These are phyloP conservation scores for Phaetusa simplex DNA, from an alignment of 2,113 vertebrate genomes.

Conservation along the genomic window DNA sequence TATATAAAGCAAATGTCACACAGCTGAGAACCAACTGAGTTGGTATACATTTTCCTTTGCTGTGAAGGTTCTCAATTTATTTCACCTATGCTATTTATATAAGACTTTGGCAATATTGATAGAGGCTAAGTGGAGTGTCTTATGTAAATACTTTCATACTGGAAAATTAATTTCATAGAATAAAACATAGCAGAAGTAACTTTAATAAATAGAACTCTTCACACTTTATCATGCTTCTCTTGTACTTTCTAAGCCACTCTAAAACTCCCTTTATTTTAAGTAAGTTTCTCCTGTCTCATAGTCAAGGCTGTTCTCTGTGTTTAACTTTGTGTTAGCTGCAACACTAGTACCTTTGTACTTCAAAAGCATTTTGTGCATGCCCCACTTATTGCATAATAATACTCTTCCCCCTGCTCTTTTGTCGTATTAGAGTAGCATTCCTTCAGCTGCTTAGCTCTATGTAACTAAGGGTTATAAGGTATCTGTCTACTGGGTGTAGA, in stretches of 20 bases:
- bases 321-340: not conserved
- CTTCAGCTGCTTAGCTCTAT: not conserved
- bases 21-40: conserved; percentile 13
- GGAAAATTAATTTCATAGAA: conserved; percentile 61
- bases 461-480: not conserved
- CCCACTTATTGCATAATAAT: not conserved
- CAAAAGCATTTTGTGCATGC: not conserved
- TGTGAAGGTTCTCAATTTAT: conserved; percentile 41
- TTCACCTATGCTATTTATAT: conserved; percentile 53
- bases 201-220: conserved; percentile 56
- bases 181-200: conserved; percentile 48
- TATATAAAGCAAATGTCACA: conserved; percentile 36
- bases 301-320: not conserved
- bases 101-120: conserved; percentile 26
- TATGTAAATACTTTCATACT: conserved; percentile 72
- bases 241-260: not conserved
- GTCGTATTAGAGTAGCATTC: not conserved
- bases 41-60: conserved; percentile 44
- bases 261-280: not conserved
- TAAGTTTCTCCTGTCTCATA: not conserved
- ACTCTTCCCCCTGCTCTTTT: not conserved
- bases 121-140: conserved; percentile 50
- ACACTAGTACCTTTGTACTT: not conserved
- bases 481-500: accelerated
- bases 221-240: not conserved